phyloP scores from a whole-genome alignment of 37 sponge, comb jelly and placozoan species.

The Aplysina aerophoba region DNA sequence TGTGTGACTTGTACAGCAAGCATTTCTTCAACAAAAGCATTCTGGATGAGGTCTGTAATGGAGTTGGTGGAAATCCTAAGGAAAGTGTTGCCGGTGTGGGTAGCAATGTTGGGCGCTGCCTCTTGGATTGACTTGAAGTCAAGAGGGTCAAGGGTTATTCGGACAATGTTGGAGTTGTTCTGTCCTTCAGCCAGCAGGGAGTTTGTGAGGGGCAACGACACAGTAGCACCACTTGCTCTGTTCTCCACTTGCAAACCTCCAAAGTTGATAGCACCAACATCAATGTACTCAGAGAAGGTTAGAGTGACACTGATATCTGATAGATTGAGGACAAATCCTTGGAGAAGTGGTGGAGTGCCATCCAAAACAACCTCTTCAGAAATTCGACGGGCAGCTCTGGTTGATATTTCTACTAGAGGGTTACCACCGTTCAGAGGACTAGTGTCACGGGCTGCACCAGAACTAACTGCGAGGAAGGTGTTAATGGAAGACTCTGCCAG shows the following conservation, averaged over 20 bases:
- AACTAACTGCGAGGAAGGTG: slow-evolving; percentile 70
- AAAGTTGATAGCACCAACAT: slow-evolving; percentile 52
- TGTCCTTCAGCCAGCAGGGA: slow-evolving; percentile 53
- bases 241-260: slow-evolving; percentile 32
- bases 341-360: slow-evolving; percentile 57
- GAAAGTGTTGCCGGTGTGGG: slow-evolving; percentile 53
- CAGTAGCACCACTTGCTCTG: slow-evolving; percentile 22
- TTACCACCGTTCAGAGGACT: slow-evolving; percentile 73
- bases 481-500: slow-evolving; percentile 53
- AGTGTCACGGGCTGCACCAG: slow-evolving; percentile 69
- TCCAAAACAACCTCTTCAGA: slow-evolving; percentile 59
- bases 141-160: slow-evolving; percentile 49
- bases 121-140: slow-evolving; percentile 71
- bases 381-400: slow-evolving; percentile 14
- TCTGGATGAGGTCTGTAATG: slow-evolving; percentile 58
- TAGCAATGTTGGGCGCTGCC: slow-evolving; percentile 46
- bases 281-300: slow-evolving; percentile 85
- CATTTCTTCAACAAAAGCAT: slow-evolving; percentile 23
- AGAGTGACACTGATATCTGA: slow-evolving; percentile 54
- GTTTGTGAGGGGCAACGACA: slow-evolving; percentile 41
- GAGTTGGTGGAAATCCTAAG: slow-evolving; percentile 42
- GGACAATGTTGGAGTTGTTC: slow-evolving; percentile 53
- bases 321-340: slow-evolving; percentile 63
- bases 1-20: slow-evolving; percentile 35
- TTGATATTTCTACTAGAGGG: slow-evolving; percentile 46